Evolutionary conservation across 2,113 vertebrate genomes (phyloP), one percentile per base, ranked within the genome.

Genomic region (Trochalopteron elliotii): DNA sequence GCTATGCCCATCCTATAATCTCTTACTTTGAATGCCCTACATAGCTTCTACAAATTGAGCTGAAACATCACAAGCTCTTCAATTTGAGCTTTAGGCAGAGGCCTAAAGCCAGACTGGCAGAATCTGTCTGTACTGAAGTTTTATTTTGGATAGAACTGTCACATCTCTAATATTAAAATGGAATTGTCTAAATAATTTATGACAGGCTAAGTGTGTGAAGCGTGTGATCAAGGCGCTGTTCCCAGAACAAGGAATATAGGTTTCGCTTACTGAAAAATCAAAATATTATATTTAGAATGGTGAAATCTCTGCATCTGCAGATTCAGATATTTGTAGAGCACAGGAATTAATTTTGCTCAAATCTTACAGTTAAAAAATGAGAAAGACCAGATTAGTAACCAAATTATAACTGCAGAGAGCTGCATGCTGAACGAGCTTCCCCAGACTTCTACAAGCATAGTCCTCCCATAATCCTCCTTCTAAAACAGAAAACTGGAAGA

Each of bases 111-210:
- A 77, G 55, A 14, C 25, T 87, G 67, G 24, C n/a, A 63, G 47
- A 75, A 35, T 33, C 35, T 65, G 24, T 49, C 82, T 76, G 45
- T 47, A 65, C 0, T 65, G 19, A 80, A 90, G 59, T 55, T 80
- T 76, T 83, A 37, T 24, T 80, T 83, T 83, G 45, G n/a, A 83
- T 72, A 30, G 8, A 92, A 65, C 59, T 74, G 31, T 77, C 80
- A 86, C 31, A 61, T 50, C 25, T 74, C 50, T 74, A 77, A 80
- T 28, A n/a, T 39, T 83, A 86, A 93, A 82, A 85, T n/a, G 9
- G 10, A 94, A 76, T 60, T 71, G 19, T 53, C 69, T 76, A 87
- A 93, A 93, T 88, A 87, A 84, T 84, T 84, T 89, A 84, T 12
- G 8, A n/a, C 9, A 57, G 12, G 19, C 3, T 52, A 93, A 72